Evolutionary conservation across 2,797 vertebrate genomes (phyloP), one percentile per base, ranked within the genome.

Genomic region (Euphonia xanthogaster): DNA sequence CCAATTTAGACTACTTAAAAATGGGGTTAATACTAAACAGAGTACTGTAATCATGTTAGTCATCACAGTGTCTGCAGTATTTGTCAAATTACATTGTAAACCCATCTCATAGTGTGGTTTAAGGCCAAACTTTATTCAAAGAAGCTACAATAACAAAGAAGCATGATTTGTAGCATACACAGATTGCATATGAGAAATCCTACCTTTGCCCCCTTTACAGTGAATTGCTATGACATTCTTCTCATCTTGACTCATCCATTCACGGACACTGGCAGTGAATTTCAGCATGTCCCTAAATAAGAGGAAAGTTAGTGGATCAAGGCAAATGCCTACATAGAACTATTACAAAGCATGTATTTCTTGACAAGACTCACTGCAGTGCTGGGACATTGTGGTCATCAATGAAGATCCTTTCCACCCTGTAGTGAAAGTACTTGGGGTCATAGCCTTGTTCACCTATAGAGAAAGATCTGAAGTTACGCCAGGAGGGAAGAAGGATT

Each of bases 141-240:
- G 33, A 23, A 74, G 27, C 24, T 15, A 18, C 5, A 25, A 14
- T 13, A 82, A 50, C 27, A 67, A 30, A 24, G 30, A 33, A 5
- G 1, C 7, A 1, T 20, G 1, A 60, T 61, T 71, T 48, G 30
- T 22, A 55, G 33, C 33, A 81, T 27, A 22, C 14, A 48, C 6
- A 71, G 25, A n/a, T n/a, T 33, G 55, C 9, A 61, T 4, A 11
- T 7, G 9, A 60, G 21, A 53, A 70, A 24, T 35, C 61, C 95
- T 96, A 99, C 99, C 99, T 98, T 99, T 99, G 21, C 99, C 99
- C 92, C 99, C 99, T 97, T 99, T 99, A 88, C 99, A 99, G 96
- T 99, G 99, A 97, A 99, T 98, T 25, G 97, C 99, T 35, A 99
- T 95, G 35, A 99, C 77, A 35, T 99, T 99, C 82, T 96, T 74